Evolutionary conservation across 2,113 vertebrate genomes (phyloP), one percentile per base, ranked within the genome.

Genomic region (Chiloscyllium plagiosum): DNA sequence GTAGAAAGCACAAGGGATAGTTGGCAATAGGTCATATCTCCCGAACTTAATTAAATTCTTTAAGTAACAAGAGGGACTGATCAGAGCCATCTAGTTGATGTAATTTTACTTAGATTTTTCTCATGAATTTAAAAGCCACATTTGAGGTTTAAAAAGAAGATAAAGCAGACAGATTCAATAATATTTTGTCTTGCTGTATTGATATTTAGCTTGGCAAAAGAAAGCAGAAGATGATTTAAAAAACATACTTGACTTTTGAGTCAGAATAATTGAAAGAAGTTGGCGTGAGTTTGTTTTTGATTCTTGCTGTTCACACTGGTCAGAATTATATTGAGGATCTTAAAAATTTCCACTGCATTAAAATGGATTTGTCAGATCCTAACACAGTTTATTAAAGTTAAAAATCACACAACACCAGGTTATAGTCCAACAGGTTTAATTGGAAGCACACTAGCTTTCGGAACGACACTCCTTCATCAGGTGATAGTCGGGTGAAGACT

Each of bases 101-200:
- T 2, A 90, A 61, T 90, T 90, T 90, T 90, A 50, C 56, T 90
- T 61, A 90, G 26, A 29, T 61, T 83, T 47, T 83, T 83, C 80
- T 83, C 80, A 47, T 17, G 80, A 83, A 83, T 47, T 83, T 83
- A 83, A 42, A 42, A 83, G 80, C 52, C 50, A 61, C 87, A 90
- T 90, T 52, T 90, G 87, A 90, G 87, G 56, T 33, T 33, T 33
- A n/a, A 33, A 90, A 56, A 61, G 87, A 90, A 90, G 87, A 90
- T 90, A 61, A 90, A 33, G 52, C 87, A 90, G 26, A 61, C 33
- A 52, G 52, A 61, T 90, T 90, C 22, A 52, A 90, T 90, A 90
- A 90, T 56, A 61, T 90, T 90, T 61, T 17, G 33, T 29, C 87
- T 61, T 33, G 87, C 86, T 90, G 52, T 33, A 52, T 90, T 61